These are phyloP conservation scores for Cephus nigrinus DNA, from an alignment of 2,888 invertebrate species.

Conservation along the genomic window DNA sequence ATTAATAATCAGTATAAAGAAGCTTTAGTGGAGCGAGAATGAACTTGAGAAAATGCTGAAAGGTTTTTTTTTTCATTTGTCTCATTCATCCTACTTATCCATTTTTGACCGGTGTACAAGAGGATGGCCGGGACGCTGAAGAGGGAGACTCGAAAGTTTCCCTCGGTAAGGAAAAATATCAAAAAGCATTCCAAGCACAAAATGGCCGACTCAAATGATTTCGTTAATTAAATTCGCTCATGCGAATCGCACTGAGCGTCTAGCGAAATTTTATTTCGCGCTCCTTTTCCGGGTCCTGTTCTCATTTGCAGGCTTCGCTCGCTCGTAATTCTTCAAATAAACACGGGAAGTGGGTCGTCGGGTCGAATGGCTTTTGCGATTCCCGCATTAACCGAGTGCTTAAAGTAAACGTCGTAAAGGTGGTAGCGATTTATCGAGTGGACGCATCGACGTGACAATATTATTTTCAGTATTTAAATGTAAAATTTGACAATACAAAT, in stretches of 20 bases:
- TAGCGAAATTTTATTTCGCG: constrained; percentile 26
- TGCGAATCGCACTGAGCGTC: constrained; percentile 24
- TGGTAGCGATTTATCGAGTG: neutral
- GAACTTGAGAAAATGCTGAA: neutral
- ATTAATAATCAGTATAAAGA: neutral
- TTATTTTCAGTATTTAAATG: neutral
- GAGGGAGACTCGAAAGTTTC: neutral
- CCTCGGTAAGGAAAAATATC: neutral
- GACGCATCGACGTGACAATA: neutral
- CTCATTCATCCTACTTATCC: constrained; percentile 14
- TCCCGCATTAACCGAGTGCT: neutral
- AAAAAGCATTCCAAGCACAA: neutral
- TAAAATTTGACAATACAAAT: neutral
- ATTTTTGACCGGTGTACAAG: constrained; percentile 19
- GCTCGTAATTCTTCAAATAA: constrained; percentile 26
- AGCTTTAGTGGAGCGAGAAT: neutral
- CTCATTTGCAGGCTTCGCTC: constrained; percentile 16
- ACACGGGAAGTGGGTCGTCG: constrained; percentile 21
- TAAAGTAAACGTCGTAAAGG: constrained; percentile 6
- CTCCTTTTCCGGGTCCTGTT: constrained; percentile 11
- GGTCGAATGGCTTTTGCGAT: neutral
- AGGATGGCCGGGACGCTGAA: neutral
- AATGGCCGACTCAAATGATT: constrained; percentile 11
- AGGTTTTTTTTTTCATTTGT: neutral
- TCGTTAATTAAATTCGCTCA: constrained; percentile 35